phyloP scores from a whole-genome alignment of 2,888 invertebrate species.

The Polia nebulosa region DNA sequence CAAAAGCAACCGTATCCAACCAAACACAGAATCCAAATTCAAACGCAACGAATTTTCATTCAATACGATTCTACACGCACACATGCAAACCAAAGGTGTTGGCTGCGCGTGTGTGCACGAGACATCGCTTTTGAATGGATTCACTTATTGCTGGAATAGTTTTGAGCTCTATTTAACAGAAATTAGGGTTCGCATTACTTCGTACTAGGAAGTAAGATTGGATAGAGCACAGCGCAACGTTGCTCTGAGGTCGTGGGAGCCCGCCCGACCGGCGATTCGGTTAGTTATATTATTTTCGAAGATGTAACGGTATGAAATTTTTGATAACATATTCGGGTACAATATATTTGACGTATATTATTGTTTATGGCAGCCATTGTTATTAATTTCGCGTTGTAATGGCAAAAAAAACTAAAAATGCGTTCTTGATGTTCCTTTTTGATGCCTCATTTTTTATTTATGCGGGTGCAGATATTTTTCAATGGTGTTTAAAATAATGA shows the following conservation, averaged over 20 bases:
- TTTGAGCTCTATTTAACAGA: slow-evolving; percentile 68
- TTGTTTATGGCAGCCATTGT: slow-evolving; percentile 64
- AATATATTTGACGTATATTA: slow-evolving; percentile 67
- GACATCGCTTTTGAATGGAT: slow-evolving; percentile 86
- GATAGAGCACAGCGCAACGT: slow-evolving; percentile 88
- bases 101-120: slow-evolving; percentile 81
- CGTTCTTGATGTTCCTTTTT: slow-evolving; percentile 21
- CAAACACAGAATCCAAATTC: slow-evolving; percentile 68
- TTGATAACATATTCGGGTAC: slow-evolving; percentile 81
- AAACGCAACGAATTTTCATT: slow-evolving; percentile 67
- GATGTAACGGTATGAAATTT: slow-evolving; percentile 84
- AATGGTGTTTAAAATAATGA: slow-evolving; percentile 6
- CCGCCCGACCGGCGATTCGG: slow-evolving; percentile 82
- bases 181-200: slow-evolving; percentile 71
- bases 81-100: slow-evolving; percentile 78
- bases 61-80: slow-evolving; percentile 74
- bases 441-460: slow-evolving; percentile 14
- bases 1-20: slow-evolving; percentile 70
- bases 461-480: slow-evolving; percentile 12
- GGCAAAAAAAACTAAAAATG: slow-evolving; percentile 31
- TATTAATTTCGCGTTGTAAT: slow-evolving; percentile 56
- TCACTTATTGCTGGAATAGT: slow-evolving; percentile 68
- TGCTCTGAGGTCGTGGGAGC: slow-evolving; percentile 89
- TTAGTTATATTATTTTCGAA: slow-evolving; percentile 84
- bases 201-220: slow-evolving; percentile 88